Evolutionary conservation across 2,797 vertebrate species (phyloP), one percentile per base, ranked within the genome.

Genomic region (Tachyglossus aculeatus): DNA sequence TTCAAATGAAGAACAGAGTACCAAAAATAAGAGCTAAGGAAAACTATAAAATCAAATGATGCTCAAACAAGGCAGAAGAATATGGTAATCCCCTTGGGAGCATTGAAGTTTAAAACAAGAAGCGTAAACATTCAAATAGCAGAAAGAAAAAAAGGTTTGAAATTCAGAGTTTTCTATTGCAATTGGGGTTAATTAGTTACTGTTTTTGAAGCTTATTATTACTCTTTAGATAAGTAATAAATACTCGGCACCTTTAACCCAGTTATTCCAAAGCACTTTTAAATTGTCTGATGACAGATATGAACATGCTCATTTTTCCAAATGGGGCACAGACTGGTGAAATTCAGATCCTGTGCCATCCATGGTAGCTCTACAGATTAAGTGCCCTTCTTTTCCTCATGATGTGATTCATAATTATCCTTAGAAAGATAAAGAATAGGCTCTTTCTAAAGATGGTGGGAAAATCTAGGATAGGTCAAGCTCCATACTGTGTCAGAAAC

Each of bases 41-140:
- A 66, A 71, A 41, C 52, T 43, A 61, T 64, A 63, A 72, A 75
- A 71, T 77, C 60, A 45, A 83, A 71, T 44, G 48, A 69, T 67
- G 79, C 65, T 71, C 71, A n/a, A 81, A 60, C 44, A 81, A 73
- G 69, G 72, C 68, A 73, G 67, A 83, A 79, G 61, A 71, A 82
- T 77, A 64, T 48, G 75, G 47, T 78, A 69, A 83, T 74, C 83
- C 71, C 71, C 52, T 75, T 41, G 55, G 43, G 47, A 61, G 40
- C 65, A 60, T n/a, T 59, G 44, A 67, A 66, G 52, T 48, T 71
- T 61, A 25, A 71, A 56, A 24, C 48, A 68, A 81, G 73, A 71
- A 72, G 73, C 66, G 29, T 59, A 78, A 80, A 80, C 66, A 71
- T 58, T 83, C 24, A 66, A 81, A 73, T 67, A 32, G 39, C 37